Base-by-base conservation (phyloP, 2,113 vertebrate species). In the Sporophila hypoxantha region DNA sequence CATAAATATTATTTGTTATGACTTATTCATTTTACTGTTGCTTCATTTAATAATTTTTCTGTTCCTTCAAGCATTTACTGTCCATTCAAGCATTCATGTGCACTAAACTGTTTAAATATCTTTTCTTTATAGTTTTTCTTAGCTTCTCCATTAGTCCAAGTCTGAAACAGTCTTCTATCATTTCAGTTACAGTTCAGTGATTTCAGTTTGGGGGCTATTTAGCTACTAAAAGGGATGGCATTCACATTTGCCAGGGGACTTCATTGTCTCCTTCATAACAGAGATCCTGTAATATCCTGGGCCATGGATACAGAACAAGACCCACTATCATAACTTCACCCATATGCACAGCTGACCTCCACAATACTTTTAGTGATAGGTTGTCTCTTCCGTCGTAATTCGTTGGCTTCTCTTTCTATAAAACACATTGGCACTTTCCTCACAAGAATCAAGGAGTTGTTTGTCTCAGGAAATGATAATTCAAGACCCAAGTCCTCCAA, bases 401-500 rank as follows among this genome's bases (percentile, higher is more conserved):
- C 98, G 69, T 94, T 99, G 88, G 96, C 98, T 94, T 99, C 98
- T 96, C 98, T 98, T 95, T 99, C 98, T 87, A 98, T 87, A 85
- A 99, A 99, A 84, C 98, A 99, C 76, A 98, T 56, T 3, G 99
- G 99, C 34, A 99, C 98, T 88, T 97, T 98, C 65, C 95, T 96
- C 30, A 99, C 97, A 50, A 98, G 96, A 50, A 99, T 93, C 30
- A 88, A 90, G 19, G 96, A 94, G 46, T 89, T 95, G 26, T 86
- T 97, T 20, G 88, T 91, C 37, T 96, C 94, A 59, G 97, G 96
- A 94, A 99, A 99, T 6, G 88, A 93, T 75, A 99, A 89, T 88
- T 98, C 98, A 89, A 99, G 96, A 36, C 98, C 99, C 64, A 98
- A 93, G 78, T 96, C 97, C 85, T 97, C 96, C 86, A 99, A 90